A percentile compares a stretch with the other conserved stretches of the same genome.
phyloP scores from a whole-genome alignment of 2,888 invertebrate species.

The Acrobeloides nanus region DNA sequence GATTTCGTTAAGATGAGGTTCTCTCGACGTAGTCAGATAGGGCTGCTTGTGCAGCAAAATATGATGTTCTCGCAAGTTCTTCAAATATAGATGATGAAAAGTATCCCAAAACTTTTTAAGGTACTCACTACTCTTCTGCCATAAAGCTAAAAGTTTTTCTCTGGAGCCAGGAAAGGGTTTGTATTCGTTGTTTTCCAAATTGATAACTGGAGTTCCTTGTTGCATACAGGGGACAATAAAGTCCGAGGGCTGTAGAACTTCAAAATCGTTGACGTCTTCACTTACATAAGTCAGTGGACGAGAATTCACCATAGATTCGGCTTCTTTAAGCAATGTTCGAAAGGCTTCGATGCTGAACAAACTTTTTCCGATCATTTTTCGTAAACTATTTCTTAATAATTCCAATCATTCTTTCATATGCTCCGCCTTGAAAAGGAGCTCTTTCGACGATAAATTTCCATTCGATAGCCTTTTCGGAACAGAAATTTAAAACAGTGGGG shows the following conservation, averaged over 20 bases:
- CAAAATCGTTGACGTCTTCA: neutral
- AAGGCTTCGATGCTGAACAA: too few relatives aligned
- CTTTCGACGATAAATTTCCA: neutral
- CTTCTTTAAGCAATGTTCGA: neutral
- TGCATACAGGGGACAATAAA: neutral
- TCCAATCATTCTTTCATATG: neutral
- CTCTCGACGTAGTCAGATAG: neutral
- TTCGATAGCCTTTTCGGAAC: neutral
- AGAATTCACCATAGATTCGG: neutral
- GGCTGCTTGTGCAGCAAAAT: neutral
- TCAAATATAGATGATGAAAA: neutral
- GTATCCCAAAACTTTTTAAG: neutral
- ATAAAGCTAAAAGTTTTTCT: neutral
- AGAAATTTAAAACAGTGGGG: too few relatives aligned
- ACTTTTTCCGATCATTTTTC: neutral
- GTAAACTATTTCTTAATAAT: neutral
- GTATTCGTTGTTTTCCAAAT: neutral
- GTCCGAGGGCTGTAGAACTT: neutral
- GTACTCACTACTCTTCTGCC: neutral
- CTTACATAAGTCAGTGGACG: neutral
- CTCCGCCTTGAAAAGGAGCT: neutral
- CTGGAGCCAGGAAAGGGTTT: neutral
- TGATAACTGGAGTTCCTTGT: neutral
- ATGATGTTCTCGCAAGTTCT: neutral
- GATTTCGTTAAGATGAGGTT: neutral